Evolutionary conservation across 2,888 invertebrate species (phyloP), one percentile per base, ranked within the genome.

Genomic region (Rapana venosa): DNA sequence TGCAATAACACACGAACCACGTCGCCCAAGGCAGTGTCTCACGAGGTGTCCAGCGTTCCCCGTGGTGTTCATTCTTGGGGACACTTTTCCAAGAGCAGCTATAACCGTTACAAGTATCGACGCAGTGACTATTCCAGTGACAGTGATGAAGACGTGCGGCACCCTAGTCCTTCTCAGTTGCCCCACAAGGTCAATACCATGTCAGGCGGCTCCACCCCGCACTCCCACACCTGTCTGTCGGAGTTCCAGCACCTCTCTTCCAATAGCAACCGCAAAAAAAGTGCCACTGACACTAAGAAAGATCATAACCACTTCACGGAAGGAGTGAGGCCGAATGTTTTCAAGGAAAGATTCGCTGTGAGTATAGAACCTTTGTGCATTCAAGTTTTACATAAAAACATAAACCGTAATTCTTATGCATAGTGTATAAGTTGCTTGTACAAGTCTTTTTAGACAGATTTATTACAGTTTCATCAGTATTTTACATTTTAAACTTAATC

Each of bases 91-190:
- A 92, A 93, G 90, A 92, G 92, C 66, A 87, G 92, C 26, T 92
- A 87, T 92, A 94, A 91, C 36, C 90, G 93, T 66, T 94, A 95
- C 91, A 95, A 94, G 90, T 94, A 95, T 88, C 92, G 94, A 4
- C 93, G 94, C 81, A 94, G 94, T 90, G 94, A 94, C 91, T 94
- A 95, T 90, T 94, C 94, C 15, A 95, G 94, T 92, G 95, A 95
- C 26, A 94, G 94, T 92, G 95, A 95, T 8, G 95, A 94, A 70
- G 95, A 94, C 32, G 88, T 79, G 47, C 61, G 88, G 17, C 81
- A 86, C 58, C 90, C 85, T n/a, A 85, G 85, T 36, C 88, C 88
- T 30, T 83, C 70, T 74, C 87, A 87, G 70, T 47, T 66, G 47
- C 87, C 89, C 56, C 89, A 84, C 87, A 88, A 87, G 66, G 35